A percentile compares a stretch with the other conserved stretches of the same genome.
phyloP scores from a whole-genome alignment of 2,888 invertebrate species.

The Synergus itoensis region DNA sequence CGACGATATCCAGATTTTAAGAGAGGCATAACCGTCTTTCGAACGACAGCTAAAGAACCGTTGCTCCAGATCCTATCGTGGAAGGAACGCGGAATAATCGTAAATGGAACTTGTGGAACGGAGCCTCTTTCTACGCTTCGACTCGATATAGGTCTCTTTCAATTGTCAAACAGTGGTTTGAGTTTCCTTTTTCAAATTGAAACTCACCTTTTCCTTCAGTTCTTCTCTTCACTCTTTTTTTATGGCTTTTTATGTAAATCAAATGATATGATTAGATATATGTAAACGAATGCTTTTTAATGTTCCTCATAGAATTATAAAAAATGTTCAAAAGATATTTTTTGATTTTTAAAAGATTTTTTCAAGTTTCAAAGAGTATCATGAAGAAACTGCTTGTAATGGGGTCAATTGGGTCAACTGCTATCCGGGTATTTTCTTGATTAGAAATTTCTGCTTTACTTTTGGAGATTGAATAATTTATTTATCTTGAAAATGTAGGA shows the following conservation, averaged over 20 bases:
- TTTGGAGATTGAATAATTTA: constrained; percentile 15
- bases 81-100: constrained; percentile 49
- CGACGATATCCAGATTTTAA: constrained; percentile 45
- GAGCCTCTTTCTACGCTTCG: constrained; percentile 42
- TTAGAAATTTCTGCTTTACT: background rate
- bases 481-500: constrained; percentile 20
- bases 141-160: constrained; percentile 21
- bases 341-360: too few species aligned
- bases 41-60: constrained; percentile 47
- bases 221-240: background rate
- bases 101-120: constrained; percentile 46
- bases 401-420: background rate
- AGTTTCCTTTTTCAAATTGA: constrained; percentile 16
- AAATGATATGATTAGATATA: too few species aligned
- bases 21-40: constrained; percentile 45
- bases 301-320: too few species aligned
- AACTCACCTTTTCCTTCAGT: background rate
- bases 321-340: too few species aligned
- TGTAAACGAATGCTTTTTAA: too few species aligned
- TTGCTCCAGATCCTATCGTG: constrained; percentile 48
- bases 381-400: too few species aligned
- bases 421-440: background rate
- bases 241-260: background rate
- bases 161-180: constrained; percentile 38
- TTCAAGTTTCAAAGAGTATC: too few species aligned